Conservation (phyloP, 1,140 invertebrate species). For the Bombus ignitus region DNA sequence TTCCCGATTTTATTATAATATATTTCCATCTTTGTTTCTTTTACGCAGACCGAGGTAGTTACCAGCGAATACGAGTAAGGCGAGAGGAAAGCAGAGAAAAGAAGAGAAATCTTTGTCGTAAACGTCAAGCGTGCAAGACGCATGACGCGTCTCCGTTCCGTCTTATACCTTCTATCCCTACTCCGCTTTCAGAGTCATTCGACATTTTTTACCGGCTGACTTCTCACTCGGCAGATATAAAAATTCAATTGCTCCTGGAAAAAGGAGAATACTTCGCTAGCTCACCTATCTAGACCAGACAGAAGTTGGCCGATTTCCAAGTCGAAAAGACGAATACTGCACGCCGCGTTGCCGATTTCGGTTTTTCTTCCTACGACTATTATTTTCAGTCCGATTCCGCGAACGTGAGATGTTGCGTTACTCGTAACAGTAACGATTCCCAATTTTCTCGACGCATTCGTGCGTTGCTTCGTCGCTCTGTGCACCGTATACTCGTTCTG, state of each 20-base stretch:
- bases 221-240: slow-evolving; percentile 64
- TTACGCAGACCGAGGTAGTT: too few relatives aligned
- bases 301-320: slow-evolving; percentile 67
- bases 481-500: too few relatives aligned
- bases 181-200: slow-evolving; percentile 31
- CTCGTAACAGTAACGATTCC: background rate
- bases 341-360: slow-evolving; percentile 33
- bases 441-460: slow-evolving; percentile 44
- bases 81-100: too few relatives aligned
- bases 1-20: background rate
- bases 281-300: slow-evolving; percentile 55
- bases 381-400: background rate
- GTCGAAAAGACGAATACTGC: slow-evolving; percentile 43
- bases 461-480: slow-evolving; percentile 12
- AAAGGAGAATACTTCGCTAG: slow-evolving; percentile 46
- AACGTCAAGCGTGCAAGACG: slow-evolving; percentile 39
- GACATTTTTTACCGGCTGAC: slow-evolving; percentile 51
- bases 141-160: slow-evolving; percentile 28
- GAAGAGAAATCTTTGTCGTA: slow-evolving; percentile 21
- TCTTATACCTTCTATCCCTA: background rate
- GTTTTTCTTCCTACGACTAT: background rate
- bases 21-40: background rate
- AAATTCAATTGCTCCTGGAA: slow-evolving; percentile 69
- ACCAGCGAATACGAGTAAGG: background rate
- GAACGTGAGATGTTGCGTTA: background rate